Base-by-base conservation (phyloP, 2,113 vertebrate genomes). In the Recurvirostra avosetta region DNA sequence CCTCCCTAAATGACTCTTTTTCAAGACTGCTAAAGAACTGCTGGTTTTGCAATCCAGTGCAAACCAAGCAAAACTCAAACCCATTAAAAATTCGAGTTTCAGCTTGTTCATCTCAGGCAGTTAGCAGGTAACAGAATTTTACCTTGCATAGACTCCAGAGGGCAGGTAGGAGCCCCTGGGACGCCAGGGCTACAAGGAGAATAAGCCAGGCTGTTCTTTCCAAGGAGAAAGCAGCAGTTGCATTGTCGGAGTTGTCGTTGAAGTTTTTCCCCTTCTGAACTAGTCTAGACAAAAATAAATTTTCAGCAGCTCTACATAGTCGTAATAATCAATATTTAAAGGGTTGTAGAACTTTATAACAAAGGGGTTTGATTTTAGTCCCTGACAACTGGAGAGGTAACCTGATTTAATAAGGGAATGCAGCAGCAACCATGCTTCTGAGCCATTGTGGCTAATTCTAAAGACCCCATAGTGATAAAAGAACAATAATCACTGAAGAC, bases 381-480 rank as follows among this genome's bases (percentile, higher is more conserved):
- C 38, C 77, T 93, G 96, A 36, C 68, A 94, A 5, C 63, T 27
- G 11, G 65, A 88, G 87, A 94, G 62, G 76, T 81, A 84, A 94
- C 83, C 56, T 87, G 88, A 94, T 94, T 96, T 67, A 94, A 93
- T n/a, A 70, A 87, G 56, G 59, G 81, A 86, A 80, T 86, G 86
- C 79, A 50, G 76, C 90, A 87, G 17, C 80, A 76, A 1, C 65
- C 85, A 92, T 3, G 36, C 53, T 67, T 29, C 85, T 68, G 82
- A 73, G 82, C 52, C 75, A 63, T 49, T 91, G 47, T 74, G 78
- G 79, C 52, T 95, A 55, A 94, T 94, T 92, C 81, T 47, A 38
- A 73, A 95, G 92, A 93, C 88, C 88, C 77, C 89, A 88, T 68
- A 90, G 96, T 72, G 95, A 94, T 92, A 91, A 79, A 97, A 88